Evolutionary conservation across 2,797 vertebrate species (phyloP).

Genomic region (Enteromius afrohamiltoni): DNA sequence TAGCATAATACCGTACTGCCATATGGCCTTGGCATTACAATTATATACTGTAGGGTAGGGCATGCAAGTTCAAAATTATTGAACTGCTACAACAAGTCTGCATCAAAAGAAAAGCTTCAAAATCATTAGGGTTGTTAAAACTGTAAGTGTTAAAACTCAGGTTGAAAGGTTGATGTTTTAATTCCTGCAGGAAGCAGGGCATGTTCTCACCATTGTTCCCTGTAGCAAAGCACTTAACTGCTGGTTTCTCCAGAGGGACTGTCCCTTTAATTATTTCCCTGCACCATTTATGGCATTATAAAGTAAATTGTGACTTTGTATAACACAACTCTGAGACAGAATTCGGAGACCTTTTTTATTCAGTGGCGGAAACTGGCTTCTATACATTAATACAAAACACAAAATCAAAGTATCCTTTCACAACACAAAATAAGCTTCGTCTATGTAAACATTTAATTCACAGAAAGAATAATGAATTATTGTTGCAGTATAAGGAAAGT

Average conservation of each 20-base stretch:
- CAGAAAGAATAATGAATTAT: background rate
- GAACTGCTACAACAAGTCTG: background rate
- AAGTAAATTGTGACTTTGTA: background rate
- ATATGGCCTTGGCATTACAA: conserved; percentile 47
- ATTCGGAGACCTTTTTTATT: too few species aligned
- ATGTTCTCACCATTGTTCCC: background rate
- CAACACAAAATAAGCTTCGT: too few species aligned
- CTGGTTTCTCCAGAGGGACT: background rate
- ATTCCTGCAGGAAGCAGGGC: background rate
- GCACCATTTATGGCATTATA: background rate
- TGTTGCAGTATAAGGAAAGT: background rate
- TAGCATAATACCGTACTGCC: conserved; percentile 58
- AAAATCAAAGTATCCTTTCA: too few species aligned
- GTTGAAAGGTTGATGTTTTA: background rate
- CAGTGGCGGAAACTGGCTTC: too few species aligned
- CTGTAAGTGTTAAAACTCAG: background rate
- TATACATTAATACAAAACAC: too few species aligned
- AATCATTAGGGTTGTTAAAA: background rate
- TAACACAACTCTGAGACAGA: too few species aligned
- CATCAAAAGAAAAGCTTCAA: background rate
- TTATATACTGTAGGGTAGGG: conserved; percentile 25
- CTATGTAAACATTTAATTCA: too few species aligned
- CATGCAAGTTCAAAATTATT: conserved; percentile 7
- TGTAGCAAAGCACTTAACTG: background rate
- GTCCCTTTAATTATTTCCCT: background rate